Conservation (phyloP, 2,797 vertebrate genomes). For the Muscicapa striata region DNA sequence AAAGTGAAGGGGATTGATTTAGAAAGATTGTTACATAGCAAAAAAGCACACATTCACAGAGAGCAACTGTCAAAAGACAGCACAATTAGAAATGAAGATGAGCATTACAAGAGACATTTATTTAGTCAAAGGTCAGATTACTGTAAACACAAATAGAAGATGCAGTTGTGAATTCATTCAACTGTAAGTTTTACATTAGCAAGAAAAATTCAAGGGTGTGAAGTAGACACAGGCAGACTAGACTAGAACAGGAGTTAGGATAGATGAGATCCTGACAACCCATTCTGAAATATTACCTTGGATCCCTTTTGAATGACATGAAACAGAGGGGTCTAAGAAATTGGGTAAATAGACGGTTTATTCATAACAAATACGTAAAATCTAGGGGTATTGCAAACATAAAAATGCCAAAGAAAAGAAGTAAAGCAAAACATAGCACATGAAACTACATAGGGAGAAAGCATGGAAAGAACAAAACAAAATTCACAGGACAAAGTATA, state of each 20-base stretch:
- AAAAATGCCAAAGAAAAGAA: neutral
- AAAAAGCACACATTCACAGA: neutral
- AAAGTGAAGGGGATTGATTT: neutral
- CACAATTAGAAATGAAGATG: constrained; percentile 14
- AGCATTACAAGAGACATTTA: constrained; percentile 24
- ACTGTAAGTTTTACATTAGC: neutral
- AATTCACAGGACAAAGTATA: neutral
- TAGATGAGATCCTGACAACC: neutral
- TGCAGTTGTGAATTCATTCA: neutral
- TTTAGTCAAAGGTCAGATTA: constrained; percentile 39
- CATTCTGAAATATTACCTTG: neutral
- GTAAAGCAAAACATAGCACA: neutral
- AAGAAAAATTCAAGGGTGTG: neutral
- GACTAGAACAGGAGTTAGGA: neutral
- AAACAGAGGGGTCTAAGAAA: neutral
- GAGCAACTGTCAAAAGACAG: neutral
- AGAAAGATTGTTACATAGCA: neutral
- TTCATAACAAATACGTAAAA: neutral
- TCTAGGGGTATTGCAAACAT: neutral
- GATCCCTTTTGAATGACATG: neutral
- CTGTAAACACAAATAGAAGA: neutral
- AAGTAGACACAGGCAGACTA: neutral
- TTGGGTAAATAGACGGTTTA: neutral
- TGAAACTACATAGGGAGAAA: neutral
- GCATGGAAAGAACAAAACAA: neutral